Conservation (phyloP, 2,113 vertebrate species). For the Pachycephala philippinensis region DNA sequence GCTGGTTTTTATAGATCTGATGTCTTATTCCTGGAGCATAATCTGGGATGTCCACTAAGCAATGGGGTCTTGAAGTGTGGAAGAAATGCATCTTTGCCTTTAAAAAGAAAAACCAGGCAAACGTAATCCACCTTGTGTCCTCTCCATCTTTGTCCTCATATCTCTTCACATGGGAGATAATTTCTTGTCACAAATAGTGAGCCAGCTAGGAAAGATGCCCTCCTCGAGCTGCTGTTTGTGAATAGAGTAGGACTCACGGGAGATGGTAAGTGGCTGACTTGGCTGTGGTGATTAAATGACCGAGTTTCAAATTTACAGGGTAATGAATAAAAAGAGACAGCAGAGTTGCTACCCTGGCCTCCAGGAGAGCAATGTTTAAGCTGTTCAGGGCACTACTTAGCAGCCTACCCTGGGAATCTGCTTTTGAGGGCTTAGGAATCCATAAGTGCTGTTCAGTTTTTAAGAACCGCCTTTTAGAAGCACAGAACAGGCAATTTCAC, state of each 20-base stretch:
- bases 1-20: rapidly evolving
- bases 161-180: not conserved
- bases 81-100: not conserved
- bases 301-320: not conserved
- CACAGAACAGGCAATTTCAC: not conserved
- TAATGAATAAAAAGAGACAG: not conserved
- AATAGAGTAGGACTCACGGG: not conserved
- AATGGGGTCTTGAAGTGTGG: not conserved
- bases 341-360: not conserved
- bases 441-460: not conserved
- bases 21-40: not conserved
- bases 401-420: not conserved
- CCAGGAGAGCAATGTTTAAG: not conserved
- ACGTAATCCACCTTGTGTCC: not conserved
- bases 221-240: not conserved
- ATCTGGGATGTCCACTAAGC: not conserved
- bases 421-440: not conserved
- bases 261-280: not conserved
- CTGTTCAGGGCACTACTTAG: not conserved
- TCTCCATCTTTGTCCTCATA: not conserved
- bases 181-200: not conserved
- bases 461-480: not conserved
- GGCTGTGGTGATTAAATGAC: not conserved
- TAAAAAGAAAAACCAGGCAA: not conserved
- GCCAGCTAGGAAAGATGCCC: not conserved